Evolutionary conservation across 2,888 invertebrate species (phyloP).

Genomic region (Agrotis clavis): DNA sequence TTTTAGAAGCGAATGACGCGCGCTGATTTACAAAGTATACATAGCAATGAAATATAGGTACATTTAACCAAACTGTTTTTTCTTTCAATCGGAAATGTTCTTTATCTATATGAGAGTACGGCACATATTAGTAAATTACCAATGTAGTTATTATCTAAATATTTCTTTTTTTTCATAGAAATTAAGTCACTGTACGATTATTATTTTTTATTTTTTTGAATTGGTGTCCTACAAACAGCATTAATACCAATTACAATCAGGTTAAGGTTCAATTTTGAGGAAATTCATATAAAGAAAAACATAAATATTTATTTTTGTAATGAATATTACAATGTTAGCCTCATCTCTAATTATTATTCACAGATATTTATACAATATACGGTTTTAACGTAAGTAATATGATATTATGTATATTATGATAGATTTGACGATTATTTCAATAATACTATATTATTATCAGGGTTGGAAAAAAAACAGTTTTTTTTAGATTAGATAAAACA

Average conservation of each 20-base stretch:
- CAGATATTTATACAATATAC: constrained; percentile 15
- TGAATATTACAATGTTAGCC: constrained; percentile 13
- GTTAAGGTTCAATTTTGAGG: too few species aligned
- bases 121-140: neutral
- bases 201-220: too few species aligned
- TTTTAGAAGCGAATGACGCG: neutral
- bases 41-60: neutral
- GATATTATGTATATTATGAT: too few species aligned
- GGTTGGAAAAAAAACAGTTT: too few species aligned
- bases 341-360: constrained; percentile 6
- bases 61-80: neutral
- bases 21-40: neutral
- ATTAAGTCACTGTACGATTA: constrained; percentile 13
- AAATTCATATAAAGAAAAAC: too few species aligned
- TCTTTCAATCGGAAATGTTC: constrained; percentile 6
- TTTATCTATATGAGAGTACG: neutral
- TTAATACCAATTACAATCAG: too few species aligned
- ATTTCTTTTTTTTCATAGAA: constrained; percentile 9
- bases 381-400: neutral
- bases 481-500: too few species aligned
- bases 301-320: neutral
- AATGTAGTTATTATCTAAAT: neutral
- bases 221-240: constrained; percentile 6
- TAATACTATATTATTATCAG: neutral
- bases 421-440: neutral